Evolutionary conservation across 2,113 vertebrate species (phyloP), one percentile per base, ranked within the genome.

Genomic region (Xyliphius kryptos): DNA sequence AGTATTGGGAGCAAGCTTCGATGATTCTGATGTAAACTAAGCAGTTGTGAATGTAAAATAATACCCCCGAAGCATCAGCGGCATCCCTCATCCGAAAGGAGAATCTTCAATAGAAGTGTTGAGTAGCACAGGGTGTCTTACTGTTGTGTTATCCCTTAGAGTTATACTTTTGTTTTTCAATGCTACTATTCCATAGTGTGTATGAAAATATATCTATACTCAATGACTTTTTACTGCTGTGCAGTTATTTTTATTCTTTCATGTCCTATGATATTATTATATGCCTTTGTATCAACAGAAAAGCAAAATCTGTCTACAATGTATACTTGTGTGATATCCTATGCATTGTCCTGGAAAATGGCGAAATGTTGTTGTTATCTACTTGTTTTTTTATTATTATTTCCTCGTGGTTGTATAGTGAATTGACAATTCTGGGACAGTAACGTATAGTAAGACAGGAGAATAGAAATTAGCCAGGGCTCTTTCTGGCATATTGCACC

Each of bases 141-240:
- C n/a, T 72, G 13, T 74, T 71, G 74, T 84, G 84, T 69, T 70
- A 66, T 74, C 72, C 75, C 80, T 70, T 77, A 76, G 80, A 76
- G 50, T 38, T 10, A 44, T 69, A 46, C 47, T 68, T 47, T 52
- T 52, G 85, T 84, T 85, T n/a, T n/a, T n/a, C n/a, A n/a, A n/a
- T 62, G 54, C 76, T 76, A 79, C 74, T 84, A 71, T 80, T 79
- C 73, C 75, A 83, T 77, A 71, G 78, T 83, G 84, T 85, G 86
- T 87, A 84, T 82, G 81, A 85, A 81, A n/a, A n/a, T n/a, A n/a
- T 60, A 84, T 83, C 79, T 87, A 82, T 87, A 86, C 82, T 88
- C 82, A 66, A 83, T 82, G 80, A 85, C 62, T 81, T 85, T 82
- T 87, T 87, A 87, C 87, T 89, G 87, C 87, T 88, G 86, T 89